phyloP scores from a whole-genome alignment of 2,113 vertebrate species.

The Brachyhypopomus gauderio region DNA sequence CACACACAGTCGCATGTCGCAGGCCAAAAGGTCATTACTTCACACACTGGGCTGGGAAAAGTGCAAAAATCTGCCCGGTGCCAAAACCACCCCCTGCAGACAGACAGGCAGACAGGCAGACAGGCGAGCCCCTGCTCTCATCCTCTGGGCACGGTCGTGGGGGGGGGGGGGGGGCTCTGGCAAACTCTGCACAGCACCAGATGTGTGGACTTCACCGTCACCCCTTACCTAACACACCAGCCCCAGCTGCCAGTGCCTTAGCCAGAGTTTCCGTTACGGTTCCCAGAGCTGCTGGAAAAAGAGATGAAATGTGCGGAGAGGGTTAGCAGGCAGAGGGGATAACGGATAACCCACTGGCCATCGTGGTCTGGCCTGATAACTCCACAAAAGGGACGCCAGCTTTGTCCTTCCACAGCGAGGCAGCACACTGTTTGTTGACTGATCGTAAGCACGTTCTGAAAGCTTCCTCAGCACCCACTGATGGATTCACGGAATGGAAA shows the following conservation, averaged over 20 bases:
- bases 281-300: slow-evolving; percentile 10
- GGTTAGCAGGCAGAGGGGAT: slow-evolving; percentile 25
- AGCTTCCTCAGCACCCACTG: slow-evolving; percentile 11
- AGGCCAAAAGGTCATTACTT: slow-evolving; percentile 32
- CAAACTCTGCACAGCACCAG: not conserved
- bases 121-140: slow-evolving; percentile 11
- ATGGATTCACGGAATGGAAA: slow-evolving; percentile 34
- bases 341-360: not conserved
- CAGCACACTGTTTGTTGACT: slow-evolving; percentile 11
- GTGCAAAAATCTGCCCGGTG: slow-evolving; percentile 10
- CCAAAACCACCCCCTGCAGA: slow-evolving; percentile 34
- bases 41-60: slow-evolving; percentile 23
- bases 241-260: not conserved
- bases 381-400: slow-evolving; percentile 15
- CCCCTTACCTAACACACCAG: not conserved
- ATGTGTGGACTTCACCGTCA: slow-evolving; percentile 5
- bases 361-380: not conserved
- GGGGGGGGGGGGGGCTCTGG: not conserved
- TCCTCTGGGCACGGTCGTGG: slow-evolving; percentile 17
- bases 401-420: slow-evolving; percentile 18
- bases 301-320: slow-evolving; percentile 13
- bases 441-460: slow-evolving; percentile 29
- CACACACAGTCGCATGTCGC: slow-evolving; percentile 9
- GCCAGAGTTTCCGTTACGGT: slow-evolving; percentile 7
- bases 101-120: not conserved